Evolutionary conservation across 1,140 invertebrate species (phyloP), one percentile per base, ranked within the genome.

Genomic region (Elysia chlorotica): DNA sequence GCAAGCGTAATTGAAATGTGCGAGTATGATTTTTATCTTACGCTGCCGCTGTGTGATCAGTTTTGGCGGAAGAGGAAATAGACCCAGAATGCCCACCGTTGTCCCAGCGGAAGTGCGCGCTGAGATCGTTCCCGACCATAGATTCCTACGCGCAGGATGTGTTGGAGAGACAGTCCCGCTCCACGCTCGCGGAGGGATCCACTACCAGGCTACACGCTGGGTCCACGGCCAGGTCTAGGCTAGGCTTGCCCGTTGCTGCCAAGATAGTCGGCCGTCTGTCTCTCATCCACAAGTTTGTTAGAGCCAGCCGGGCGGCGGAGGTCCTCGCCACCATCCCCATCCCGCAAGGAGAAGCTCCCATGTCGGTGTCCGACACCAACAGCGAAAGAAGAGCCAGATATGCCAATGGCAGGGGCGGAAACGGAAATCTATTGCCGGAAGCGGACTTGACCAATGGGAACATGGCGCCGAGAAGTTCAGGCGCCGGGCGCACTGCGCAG

Each of bases 1-100:
- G n/a, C n/a, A n/a, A n/a, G n/a, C n/a, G n/a, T n/a, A n/a, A n/a
- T n/a, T n/a, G n/a, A n/a, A n/a, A n/a, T n/a, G n/a, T n/a, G n/a
- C n/a, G n/a, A n/a, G n/a, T n/a, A n/a, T n/a, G n/a, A n/a, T n/a
- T n/a, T n/a, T n/a, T n/a, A n/a, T n/a, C n/a, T n/a, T n/a, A n/a
- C n/a, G n/a, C n/a, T n/a, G n/a, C n/a, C n/a, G n/a, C n/a, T n/a
- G n/a, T n/a, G n/a, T n/a, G n/a, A n/a, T n/a, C n/a, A n/a, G 41
- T n/a, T 48, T 48, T 59, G 25, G 28, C 56, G 10, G 56, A 59
- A 10, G 56, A 59, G 17, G 56, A 59, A 14, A 31, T 54, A 4
- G 48, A 68, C 56, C 10, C 66, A 33, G 66, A 68, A 35, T 68
- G 38, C 56, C 19, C 33, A 21, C 66, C 66, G 21, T 56, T 68